A percentile compares a stretch with the other conserved stretches of the same genome.
Evolutionary conservation across 1,140 invertebrate species (phyloP).

Genomic region (Drosophila lowei): DNA sequence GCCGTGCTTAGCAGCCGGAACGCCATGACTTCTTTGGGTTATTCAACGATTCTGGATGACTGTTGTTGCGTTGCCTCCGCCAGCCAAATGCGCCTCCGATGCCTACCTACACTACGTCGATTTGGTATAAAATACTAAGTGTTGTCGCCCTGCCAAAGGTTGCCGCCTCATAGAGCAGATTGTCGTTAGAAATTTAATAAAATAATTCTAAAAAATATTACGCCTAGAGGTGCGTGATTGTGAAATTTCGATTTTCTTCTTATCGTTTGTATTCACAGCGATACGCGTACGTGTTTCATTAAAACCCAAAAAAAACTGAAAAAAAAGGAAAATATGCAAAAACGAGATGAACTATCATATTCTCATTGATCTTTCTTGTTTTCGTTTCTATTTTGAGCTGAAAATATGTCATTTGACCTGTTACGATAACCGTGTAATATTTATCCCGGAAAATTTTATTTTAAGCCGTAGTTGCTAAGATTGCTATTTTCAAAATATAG

Average conservation of each 20-base stretch:
- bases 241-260: conserved; percentile 56
- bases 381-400: no score
- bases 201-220: conserved; percentile 56
- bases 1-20: conserved; percentile 69
- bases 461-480: no score
- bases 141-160: conserved; percentile 8
- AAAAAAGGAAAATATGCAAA: no score
- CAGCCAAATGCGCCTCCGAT: background rate
- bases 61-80: conserved; percentile 14
- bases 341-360: no score
- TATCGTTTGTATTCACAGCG: no score
- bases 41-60: conserved; percentile 64
- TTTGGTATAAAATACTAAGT: conserved; percentile 43
- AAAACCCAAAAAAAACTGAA: background rate
- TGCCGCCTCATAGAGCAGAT: conserved; percentile 48
- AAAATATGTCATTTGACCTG: no score
- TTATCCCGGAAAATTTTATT: no score
- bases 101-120: conserved; percentile 40
- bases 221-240: conserved; percentile 55
- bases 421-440: no score
- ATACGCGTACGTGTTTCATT: background rate
- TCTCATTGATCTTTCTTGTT: no score
- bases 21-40: conserved; percentile 66
- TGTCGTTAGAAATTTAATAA: conserved; percentile 40
- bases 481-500: no score